Percentiles rank a stretch among this genome's conserved stretches.
Conservation (phyloP, 2,797 vertebrate species). For the Girardinus metallicus region DNA sequence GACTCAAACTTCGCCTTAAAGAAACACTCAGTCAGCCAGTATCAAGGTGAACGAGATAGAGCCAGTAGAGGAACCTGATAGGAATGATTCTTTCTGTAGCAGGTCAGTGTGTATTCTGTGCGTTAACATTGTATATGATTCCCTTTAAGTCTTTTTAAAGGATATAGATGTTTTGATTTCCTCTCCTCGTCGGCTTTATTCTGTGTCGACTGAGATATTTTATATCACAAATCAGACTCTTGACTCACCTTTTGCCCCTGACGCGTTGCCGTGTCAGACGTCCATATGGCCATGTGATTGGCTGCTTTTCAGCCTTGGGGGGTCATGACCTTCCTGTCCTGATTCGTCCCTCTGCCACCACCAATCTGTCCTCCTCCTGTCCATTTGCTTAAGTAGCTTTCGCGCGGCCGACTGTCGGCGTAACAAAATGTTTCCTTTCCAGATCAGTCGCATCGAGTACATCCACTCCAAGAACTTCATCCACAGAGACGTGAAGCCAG, state of each 20-base stretch:
- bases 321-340: constrained; percentile 25
- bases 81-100: constrained; percentile 1
- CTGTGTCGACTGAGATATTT: constrained; percentile 43
- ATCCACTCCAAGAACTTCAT: constrained; percentile 99
- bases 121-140: constrained; percentile 21
- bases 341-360: constrained; percentile 18
- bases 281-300: constrained; percentile 16
- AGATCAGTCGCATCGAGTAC: constrained; percentile 98
- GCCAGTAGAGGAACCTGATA: not conserved
- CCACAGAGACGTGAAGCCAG: constrained; percentile 95
- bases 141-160: constrained; percentile 21
- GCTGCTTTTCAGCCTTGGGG: constrained; percentile 14
- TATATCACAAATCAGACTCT: constrained; percentile 20
- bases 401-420: not conserved
- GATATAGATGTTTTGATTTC: constrained; percentile 26
- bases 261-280: constrained; percentile 36
- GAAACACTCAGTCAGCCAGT: not conserved
- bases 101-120: not conserved
- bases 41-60: not conserved
- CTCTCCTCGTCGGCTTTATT: constrained; percentile 2
- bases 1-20: not conserved
- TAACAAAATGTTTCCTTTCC: not conserved
- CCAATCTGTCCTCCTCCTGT: constrained; percentile 13
- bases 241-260: constrained; percentile 34
- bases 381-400: constrained; percentile 7